phyloP scores from a whole-genome alignment of 1,140 invertebrate genomes.

The Campoletis sonorensis region DNA sequence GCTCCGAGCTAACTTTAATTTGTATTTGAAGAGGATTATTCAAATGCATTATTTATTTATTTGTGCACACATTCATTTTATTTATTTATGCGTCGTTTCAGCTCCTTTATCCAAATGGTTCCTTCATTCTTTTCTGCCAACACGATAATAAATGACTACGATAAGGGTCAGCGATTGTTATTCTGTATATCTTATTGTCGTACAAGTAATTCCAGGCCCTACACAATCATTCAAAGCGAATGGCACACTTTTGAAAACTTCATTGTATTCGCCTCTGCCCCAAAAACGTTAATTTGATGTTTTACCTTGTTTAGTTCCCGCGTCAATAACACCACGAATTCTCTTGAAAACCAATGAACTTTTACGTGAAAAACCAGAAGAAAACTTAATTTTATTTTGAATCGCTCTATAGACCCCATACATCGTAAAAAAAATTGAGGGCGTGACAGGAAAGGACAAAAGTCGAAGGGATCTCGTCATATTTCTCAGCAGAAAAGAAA shows the following conservation, averaged over 20 bases:
- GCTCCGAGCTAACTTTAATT: not conserved
- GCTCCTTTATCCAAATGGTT: not conserved
- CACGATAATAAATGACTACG: not conserved
- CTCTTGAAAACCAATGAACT: too few relatives aligned
- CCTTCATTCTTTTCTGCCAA: not conserved
- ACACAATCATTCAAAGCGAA: too few relatives aligned
- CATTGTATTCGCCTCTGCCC: too few relatives aligned
- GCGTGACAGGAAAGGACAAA: conserved; percentile 28
- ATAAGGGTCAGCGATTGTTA: not conserved
- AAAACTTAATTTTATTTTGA: too few relatives aligned
- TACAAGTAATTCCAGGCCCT: too few relatives aligned
- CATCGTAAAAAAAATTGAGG: not conserved
- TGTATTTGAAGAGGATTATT: not conserved
- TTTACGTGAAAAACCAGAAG: too few relatives aligned
- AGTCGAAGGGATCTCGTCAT: not conserved
- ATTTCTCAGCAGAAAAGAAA: not conserved
- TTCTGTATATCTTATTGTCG: not conserved
- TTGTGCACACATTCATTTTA: not conserved
- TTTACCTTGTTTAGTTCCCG: too few relatives aligned
- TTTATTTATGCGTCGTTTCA: not conserved
- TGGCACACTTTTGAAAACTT: too few relatives aligned
- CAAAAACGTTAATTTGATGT: too few relatives aligned
- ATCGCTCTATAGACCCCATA: not conserved
- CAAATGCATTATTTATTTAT: not conserved
- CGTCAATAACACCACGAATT: too few relatives aligned